Base-by-base conservation (phyloP, 2,888 invertebrate genomes). In the Rhagophthalmus giganteus region DNA sequence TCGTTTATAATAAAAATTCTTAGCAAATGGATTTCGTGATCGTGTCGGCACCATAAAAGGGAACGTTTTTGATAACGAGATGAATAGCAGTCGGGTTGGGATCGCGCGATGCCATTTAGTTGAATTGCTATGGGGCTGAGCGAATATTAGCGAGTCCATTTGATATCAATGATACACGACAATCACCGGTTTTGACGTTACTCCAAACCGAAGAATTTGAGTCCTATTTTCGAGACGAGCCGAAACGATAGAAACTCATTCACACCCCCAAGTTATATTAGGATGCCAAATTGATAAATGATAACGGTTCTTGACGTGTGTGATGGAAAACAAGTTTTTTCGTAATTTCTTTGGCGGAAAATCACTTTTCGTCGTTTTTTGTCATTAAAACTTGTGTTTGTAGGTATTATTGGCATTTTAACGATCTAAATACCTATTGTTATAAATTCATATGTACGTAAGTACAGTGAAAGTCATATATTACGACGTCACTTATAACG, bases 71-170 rank as follows among this genome's bases (percentile, higher is more conserved):
- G 37, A 50, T 50, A 50, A 50, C 50, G 50, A 50, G 50, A 50
- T 50, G 50, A 50, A 50, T 50, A 44, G n/a, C n/a, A n/a, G 50
- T 38, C 31, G 50, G 44, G 42, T 38, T 25, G 50, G 31, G 38
- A 42, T 37, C 50, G 50, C 38, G 27, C 38, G 27, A 28, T 38
- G 41, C 52, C 46, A 47, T 47, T 52, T 52, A 46, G 37, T 28
- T 41, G 52, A 52, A 52, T 52, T 47, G 47, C 52, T 37, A 37
- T 51, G 15, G 50, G 50, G 44, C 32, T 50, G 35, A 46, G 39
- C 47, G 52, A 45, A 53, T 53, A 53, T 53, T 53, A 48, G 48
- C 48, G 42, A 48, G 32, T 42, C 53, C 48, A 53, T 53, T 53
- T 48, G 31, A 53, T 53, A 48, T 47, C 48, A 42, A 53, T 48